phyloP scores from a whole-genome alignment of 2,797 vertebrate genomes.

The Diglossa cyanea region DNA sequence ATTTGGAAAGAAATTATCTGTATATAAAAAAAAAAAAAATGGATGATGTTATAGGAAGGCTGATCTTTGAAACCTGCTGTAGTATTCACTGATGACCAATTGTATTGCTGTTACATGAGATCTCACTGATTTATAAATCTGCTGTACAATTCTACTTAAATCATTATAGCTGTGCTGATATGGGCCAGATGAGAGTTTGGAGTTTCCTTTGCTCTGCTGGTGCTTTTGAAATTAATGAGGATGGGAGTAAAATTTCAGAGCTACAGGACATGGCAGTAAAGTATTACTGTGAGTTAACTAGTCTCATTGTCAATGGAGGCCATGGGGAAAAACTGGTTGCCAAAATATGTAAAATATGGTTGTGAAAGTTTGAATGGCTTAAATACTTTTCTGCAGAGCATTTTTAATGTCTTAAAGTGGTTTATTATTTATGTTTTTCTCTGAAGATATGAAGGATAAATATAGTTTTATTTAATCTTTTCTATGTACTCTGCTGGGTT shows the following conservation, averaged over 20 bases:
- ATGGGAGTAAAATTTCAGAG: neutral
- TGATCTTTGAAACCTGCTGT: neutral
- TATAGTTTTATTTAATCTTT: neutral
- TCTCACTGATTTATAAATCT: neutral
- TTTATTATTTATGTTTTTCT: neutral
- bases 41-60: neutral
- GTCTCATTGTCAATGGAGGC: neutral
- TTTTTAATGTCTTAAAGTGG: neutral
- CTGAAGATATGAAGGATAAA: neutral
- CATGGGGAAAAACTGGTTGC: neutral
- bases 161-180: neutral
- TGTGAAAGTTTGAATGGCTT: neutral
- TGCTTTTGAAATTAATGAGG: neutral
- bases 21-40: neutral
- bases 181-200: neutral
- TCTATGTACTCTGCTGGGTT: neutral
- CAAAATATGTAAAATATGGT: neutral
- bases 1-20: accelerated
- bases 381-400: neutral
- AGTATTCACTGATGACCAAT: neutral
- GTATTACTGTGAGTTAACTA: neutral
- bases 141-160: neutral
- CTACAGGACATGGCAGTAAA: neutral
- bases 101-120: neutral
- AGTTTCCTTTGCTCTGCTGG: neutral